Base-by-base conservation (phyloP, 2,797 vertebrate species). In the Manis javanica region DNA sequence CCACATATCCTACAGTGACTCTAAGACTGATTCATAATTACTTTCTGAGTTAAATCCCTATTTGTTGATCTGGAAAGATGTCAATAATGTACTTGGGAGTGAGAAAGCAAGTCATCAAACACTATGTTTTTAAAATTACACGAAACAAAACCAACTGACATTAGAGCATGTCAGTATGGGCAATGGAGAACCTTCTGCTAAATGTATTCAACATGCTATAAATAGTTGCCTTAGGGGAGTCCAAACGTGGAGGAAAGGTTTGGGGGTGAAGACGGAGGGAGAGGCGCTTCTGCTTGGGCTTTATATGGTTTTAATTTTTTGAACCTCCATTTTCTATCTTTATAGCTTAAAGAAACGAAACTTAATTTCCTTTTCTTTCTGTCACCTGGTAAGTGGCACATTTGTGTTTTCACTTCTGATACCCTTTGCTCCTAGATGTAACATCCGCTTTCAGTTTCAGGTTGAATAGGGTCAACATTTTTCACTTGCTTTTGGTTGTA, bases 1-100 rank as follows among this genome's bases (percentile, higher is more conserved):
- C 57, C 31, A 1, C 19, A 0, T 4, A 4, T 37, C 9, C 34
- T 15, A 15, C 53, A 53, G 46, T 2, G 1, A 12, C 39, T 46
- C 39, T 5, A 2, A 21, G n/a, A 21, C 10, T 24, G 3, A n/a
- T 8, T 39, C 18, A n/a, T 23, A 29, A 12, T 34, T 8, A 6
- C 91, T 53, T 34, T 46, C 42, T 63, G 63, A 93, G 61, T 31
- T 37, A 24, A 66, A 49, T 51, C 49, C 7, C 4, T 24, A 34
- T 16, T 39, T 0, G 24, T 13, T 46, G 31, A 14, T 16, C 55
- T 19, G 55, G 59, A 11, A 59, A 77, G 82, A 37, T 26, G 39
- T 3, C 5, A 3, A 9, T 46, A n/a, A 34, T 0, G 0, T 5
- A 12, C 55, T 0, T 1, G 29, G 2, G 11, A 39, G 18, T 11